A percentile compares a stretch with the other conserved stretches of the same genome.
Conservation (phyloP, 2,888 invertebrate genomes). For the Drosophila mayaguana region DNA sequence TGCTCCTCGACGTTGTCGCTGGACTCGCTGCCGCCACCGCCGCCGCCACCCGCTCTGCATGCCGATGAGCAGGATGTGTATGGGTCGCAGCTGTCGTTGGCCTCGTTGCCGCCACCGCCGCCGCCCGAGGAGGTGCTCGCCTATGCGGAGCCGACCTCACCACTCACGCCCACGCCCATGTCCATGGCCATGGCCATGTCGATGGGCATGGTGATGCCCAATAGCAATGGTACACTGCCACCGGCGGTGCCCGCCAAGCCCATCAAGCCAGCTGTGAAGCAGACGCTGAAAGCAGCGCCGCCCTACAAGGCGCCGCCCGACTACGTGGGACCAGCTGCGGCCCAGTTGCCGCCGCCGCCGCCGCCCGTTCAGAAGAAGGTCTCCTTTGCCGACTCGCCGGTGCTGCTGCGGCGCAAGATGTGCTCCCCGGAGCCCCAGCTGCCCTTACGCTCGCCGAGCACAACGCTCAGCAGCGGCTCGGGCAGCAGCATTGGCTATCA, state of each 20-base stretch:
- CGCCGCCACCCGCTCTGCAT: constrained; percentile 87
- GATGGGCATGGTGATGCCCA: constrained; percentile 46
- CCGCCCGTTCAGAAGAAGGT: constrained; percentile 81
- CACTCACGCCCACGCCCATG: constrained; percentile 49
- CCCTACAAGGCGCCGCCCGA: constrained; percentile 85
- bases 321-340: constrained; percentile 73
- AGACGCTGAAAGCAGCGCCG: constrained; percentile 78
- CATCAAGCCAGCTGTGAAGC: constrained; percentile 80
- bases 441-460: constrained; percentile 73
- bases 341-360: constrained; percentile 41
- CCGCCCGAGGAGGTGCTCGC: constrained; percentile 81
- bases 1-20: constrained; percentile 91
- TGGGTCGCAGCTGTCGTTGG: constrained; percentile 90
- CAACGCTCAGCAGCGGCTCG: constrained; percentile 40
- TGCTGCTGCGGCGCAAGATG: constrained; percentile 85
- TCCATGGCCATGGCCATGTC: constrained; percentile 28
- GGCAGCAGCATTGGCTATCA: constrained; percentile 4
- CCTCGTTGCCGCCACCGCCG: constrained; percentile 91
- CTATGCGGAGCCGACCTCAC: constrained; percentile 42
- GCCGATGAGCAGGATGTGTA: constrained; percentile 83
- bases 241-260: constrained; percentile 82
- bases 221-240: constrained; percentile 69
- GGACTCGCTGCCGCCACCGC: constrained; percentile 93
- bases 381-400: constrained; percentile 85
- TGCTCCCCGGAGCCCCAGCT: constrained; percentile 84